Conservation (phyloP, 2,888 invertebrate species). For the Drosophila paracracens region DNA sequence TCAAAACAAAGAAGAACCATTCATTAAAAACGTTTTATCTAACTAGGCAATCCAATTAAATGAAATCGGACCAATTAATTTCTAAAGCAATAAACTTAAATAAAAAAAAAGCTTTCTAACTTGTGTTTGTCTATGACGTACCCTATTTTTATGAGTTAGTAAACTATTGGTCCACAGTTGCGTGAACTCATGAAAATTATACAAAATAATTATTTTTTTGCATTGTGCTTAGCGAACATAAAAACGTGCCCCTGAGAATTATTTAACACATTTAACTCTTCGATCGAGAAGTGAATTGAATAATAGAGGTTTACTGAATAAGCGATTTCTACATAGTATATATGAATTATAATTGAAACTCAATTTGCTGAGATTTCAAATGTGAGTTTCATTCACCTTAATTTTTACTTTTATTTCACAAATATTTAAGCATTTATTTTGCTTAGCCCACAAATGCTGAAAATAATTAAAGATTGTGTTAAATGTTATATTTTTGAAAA, state of each 20-base stretch:
- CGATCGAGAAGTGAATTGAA: not conserved
- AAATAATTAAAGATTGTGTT: not conserved
- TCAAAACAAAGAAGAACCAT: not conserved
- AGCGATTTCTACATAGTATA: not conserved
- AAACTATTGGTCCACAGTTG: too few species aligned
- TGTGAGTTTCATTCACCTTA: not conserved
- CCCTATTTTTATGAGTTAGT: too few species aligned
- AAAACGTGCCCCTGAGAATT: not conserved
- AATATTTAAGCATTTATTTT: not conserved
- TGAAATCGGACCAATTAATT: too few species aligned
- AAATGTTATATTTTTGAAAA: not conserved
- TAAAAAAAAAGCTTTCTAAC: too few species aligned
- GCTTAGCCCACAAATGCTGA: constrained; percentile 1
- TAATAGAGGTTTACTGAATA: not conserved
- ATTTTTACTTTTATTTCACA: not conserved
- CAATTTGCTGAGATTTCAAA: not conserved
- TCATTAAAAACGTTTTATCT: not conserved
- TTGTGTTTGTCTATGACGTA: too few species aligned
- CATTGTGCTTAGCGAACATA: not conserved
- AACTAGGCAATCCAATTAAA: not conserved
- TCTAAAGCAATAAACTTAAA: too few species aligned
- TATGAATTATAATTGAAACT: not conserved
- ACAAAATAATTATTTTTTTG: not conserved
- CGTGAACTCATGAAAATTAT: not conserved
- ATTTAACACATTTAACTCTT: not conserved